Base-by-base conservation (phyloP, 2,888 invertebrate genomes). In the Anthophora plumipes region DNA sequence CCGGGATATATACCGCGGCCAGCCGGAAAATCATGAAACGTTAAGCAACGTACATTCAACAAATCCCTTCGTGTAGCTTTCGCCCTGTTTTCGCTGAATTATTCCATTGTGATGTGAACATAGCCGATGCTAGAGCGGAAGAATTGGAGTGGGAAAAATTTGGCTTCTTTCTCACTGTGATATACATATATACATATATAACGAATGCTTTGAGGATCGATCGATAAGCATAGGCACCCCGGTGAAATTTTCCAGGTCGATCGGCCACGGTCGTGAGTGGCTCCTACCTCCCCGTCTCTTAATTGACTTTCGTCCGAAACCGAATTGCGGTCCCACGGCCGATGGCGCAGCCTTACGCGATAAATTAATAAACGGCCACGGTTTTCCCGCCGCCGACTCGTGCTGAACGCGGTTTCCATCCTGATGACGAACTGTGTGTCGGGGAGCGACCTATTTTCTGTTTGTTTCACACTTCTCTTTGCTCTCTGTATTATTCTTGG, bases 301-400 rank as follows among this genome's bases (percentile, higher is more conserved):
- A 82, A 82, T 81, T 82, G 81, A 81, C 82, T 82, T 81, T 73
- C 50, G 72, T 80, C 60, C 69, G 66, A 81, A 73, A 81, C 66
- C 66, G 70, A 77, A 82, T 77, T 77, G 83, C 74, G 82, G 82
- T 64, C 48, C 22, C 20, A 54, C 22, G 64, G n/a, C 25, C 68
- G 48, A 64, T 54, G 59, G 54, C 52, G 57, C 73, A 64, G 55
- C 77, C 77, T 83, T 77, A 69, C 74, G 61, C 77, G 74, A 70
- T 77, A 77, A 83, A 77, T 82, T 83, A 81, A 82, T 83, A 83
- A 82, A 83, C 81, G 68, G 66, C 67, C 67, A 73, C 80, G 72
- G 73, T 82, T 82, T 81, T 73, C 77, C 48, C 66, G 61, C 52
- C 55, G 25, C 59, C 68, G 41, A 57, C 54, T 67, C 74, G 67